phyloP scores from a whole-genome alignment of 2,888 invertebrate species.

The Limenitis arthemis region DNA sequence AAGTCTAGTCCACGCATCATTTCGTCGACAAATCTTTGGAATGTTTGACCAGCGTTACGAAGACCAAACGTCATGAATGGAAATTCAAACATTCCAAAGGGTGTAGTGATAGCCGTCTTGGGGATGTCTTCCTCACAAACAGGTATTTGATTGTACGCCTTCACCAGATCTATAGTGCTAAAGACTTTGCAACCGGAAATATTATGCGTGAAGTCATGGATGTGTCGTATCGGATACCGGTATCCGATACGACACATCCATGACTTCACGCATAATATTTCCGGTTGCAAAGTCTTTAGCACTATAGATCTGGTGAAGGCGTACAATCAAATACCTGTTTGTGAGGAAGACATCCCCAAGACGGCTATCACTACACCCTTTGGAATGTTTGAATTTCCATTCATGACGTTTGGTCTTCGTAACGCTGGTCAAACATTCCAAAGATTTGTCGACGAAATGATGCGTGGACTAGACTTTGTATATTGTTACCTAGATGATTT shows the following conservation, averaged over 20 bases:
- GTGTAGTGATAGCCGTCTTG: conserved; percentile 28
- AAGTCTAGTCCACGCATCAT: conserved; percentile 23
- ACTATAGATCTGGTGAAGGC: conserved; percentile 20
- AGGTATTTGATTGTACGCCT: conserved; percentile 17
- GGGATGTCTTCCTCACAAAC: no score
- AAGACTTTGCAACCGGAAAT: conserved; percentile 17
- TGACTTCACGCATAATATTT: conserved; percentile 17
- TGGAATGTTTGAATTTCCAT: conserved; percentile 7
- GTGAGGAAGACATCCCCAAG: no score
- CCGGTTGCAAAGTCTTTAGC: conserved; percentile 15
- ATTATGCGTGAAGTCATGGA: conserved; percentile 18
- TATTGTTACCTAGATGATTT: conserved; percentile 38
- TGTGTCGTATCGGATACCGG: conserved; percentile 22
- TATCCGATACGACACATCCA: conserved; percentile 23
- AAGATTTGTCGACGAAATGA: conserved; percentile 32
- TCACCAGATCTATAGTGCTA: conserved; percentile 16
- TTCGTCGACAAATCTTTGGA: conserved; percentile 32
- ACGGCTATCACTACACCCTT: conserved; percentile 28
- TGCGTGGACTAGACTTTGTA: conserved; percentile 23
- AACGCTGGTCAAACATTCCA: conserved; percentile 3
- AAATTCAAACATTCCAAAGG: conserved; percentile 7
- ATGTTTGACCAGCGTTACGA: background rate
- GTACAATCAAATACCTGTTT: conserved; percentile 14
- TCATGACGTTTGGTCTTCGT: conserved; percentile 2
- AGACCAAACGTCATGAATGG: conserved; percentile 5